phyloP scores from a whole-genome alignment of 2,113 vertebrate genomes.

The Percina caprodes region DNA sequence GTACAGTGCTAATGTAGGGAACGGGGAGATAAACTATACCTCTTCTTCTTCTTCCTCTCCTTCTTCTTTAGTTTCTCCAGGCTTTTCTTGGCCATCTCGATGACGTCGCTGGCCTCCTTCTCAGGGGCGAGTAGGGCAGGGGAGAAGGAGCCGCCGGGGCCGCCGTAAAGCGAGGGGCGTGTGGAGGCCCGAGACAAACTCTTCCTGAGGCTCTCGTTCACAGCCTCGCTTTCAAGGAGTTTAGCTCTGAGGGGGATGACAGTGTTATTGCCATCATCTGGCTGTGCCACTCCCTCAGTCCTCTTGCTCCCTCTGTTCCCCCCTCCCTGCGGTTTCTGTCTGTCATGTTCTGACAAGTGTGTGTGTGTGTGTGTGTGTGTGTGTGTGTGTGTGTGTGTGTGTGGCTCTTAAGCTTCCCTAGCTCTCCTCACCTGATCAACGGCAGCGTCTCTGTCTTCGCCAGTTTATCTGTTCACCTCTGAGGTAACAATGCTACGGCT shows the following conservation, averaged over 20 bases:
- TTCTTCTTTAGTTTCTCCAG: constrained; percentile 96
- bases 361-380: too few species aligned
- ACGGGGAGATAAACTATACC: constrained; percentile 70
- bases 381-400: too few species aligned
- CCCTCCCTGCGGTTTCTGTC: too few species aligned
- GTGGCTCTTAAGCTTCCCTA: too few species aligned
- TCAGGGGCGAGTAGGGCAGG: constrained; percentile 85
- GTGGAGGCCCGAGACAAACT: constrained; percentile 90
- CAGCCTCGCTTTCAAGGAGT: constrained; percentile 94
- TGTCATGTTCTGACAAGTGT: too few species aligned
- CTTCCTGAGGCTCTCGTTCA: constrained; percentile 93
- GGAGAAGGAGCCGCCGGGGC: constrained; percentile 84
- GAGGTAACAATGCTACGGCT: too few species aligned
- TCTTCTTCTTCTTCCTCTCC: constrained; percentile 96
- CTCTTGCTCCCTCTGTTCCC: too few species aligned
- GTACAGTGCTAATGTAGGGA: background rate
- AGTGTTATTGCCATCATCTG: too few species aligned
- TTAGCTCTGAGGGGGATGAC: constrained; percentile 87
- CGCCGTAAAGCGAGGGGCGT: constrained; percentile 87
- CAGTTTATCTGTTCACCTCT: too few species aligned
- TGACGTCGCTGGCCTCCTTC: constrained; percentile 93
- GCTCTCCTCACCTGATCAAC: too few species aligned
- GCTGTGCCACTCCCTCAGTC: too few species aligned
- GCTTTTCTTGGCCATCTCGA: constrained; percentile 96
- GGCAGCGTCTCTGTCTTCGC: too few species aligned